Evolutionary conservation across 92 coral and sea anemone species (phyloP).

Genomic region (Blastomussa wellsi): DNA sequence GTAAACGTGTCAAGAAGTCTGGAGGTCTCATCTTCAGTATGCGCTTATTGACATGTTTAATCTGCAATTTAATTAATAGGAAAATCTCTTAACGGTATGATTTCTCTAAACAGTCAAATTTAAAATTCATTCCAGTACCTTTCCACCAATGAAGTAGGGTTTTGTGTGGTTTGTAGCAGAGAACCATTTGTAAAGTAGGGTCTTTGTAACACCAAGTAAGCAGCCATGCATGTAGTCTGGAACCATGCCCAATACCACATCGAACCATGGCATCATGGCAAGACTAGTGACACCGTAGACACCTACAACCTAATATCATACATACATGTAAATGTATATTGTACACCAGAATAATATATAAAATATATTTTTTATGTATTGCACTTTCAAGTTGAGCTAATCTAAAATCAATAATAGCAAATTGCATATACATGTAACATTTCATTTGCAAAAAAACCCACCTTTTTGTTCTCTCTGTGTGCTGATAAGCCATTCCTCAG

Average conservation of each 20-base stretch:
- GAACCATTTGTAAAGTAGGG: constrained; percentile 52
- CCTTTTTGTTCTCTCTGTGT: constrained; percentile 14
- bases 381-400: too few relatives aligned
- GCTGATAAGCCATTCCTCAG: background rate
- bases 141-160: constrained; percentile 44
- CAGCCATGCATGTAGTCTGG: constrained; percentile 76
- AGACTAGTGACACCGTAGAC: constrained; percentile 28
- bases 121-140: constrained; percentile 27
- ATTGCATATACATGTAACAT: background rate
- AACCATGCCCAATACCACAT: constrained; percentile 55
- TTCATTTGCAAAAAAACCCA: background rate
- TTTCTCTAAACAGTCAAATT: constrained; percentile 10
- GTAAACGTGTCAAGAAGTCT: too few relatives aligned
- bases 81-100: too few relatives aligned
- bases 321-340: background rate
- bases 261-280: constrained; percentile 57
- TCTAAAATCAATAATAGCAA: too few relatives aligned
- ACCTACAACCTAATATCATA: background rate
- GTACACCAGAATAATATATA: background rate
- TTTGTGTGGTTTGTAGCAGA: constrained; percentile 43
- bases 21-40: constrained; percentile 48
- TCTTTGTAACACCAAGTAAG: constrained; percentile 53
- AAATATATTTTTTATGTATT: too few relatives aligned
- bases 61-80: constrained; percentile 7
- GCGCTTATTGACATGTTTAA: constrained; percentile 20